phyloP scores from a whole-genome alignment of 2,797 vertebrate genomes.

The Pterois miles region DNA sequence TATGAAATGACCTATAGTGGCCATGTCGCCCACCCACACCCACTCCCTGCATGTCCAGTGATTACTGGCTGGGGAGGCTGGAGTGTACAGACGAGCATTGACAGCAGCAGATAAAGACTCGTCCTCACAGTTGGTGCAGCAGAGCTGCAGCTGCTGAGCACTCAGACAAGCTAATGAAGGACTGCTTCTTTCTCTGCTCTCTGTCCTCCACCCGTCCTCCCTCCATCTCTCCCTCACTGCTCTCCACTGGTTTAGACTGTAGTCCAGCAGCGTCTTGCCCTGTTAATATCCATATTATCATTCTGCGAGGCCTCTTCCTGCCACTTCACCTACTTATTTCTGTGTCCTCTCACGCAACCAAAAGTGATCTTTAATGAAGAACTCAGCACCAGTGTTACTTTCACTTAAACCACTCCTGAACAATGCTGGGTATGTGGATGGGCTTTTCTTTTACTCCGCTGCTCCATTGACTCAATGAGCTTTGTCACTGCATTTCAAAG shows the following conservation, averaged over 20 bases:
- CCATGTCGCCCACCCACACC: not conserved
- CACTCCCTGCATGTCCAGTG: not conserved
- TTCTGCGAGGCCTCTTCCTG: not conserved
- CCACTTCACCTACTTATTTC: not conserved
- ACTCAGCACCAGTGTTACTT: no score
- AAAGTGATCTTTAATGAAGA: not conserved
- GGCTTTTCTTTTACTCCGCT: not conserved
- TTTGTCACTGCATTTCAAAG: no score
- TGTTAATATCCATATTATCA: no score
- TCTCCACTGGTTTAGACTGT: not conserved
- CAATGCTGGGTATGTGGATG: not conserved
- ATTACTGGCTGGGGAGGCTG: not conserved
- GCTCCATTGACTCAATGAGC: no score
- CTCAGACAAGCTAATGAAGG: conserved; percentile 31
- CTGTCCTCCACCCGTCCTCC: conserved; percentile 23
- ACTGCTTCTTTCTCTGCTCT: conserved; percentile 18
- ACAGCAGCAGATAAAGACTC: conserved; percentile 14
- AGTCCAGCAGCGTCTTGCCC: not conserved
- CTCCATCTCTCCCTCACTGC: conserved; percentile 16
- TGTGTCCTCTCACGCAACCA: not conserved
- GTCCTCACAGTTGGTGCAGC: not conserved
- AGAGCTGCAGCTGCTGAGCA: conserved; percentile 37
- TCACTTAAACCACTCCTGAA: no score
- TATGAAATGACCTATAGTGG: no score
- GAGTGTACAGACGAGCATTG: conserved; percentile 25